Evolutionary conservation across 2,888 invertebrate genomes (phyloP).

Genomic region (Pammene fasciana): DNA sequence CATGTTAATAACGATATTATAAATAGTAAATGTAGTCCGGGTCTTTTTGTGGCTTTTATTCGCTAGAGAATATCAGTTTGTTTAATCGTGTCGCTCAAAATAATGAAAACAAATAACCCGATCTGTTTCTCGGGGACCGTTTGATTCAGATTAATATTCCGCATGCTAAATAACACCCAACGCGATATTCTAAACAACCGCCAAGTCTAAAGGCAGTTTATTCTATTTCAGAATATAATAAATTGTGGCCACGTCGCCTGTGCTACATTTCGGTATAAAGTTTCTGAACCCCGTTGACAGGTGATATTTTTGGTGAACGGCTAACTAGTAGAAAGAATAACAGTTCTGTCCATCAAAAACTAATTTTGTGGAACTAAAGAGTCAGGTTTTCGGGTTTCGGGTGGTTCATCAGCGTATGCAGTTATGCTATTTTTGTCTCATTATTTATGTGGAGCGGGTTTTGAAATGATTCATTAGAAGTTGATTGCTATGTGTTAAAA

Average conservation of each 20-base stretch:
- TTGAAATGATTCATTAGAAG: neutral
- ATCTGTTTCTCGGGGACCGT: constrained; percentile 51
- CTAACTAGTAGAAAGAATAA: constrained; percentile 69
- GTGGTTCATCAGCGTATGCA: constrained; percentile 48
- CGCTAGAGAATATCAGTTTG: constrained; percentile 12
- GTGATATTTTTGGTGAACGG: constrained; percentile 67
- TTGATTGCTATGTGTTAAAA: neutral
- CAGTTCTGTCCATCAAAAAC: constrained; percentile 71
- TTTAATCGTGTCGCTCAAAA: constrained; percentile 43
- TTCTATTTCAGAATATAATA: constrained; percentile 68
- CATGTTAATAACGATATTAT: too few species aligned
- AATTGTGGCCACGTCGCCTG: constrained; percentile 59
- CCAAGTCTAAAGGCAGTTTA: constrained; percentile 48
- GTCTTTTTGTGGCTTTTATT: neutral
- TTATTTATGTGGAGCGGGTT: constrained; percentile 20
- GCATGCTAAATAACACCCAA: constrained; percentile 65
- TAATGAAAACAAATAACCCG: constrained; percentile 52
- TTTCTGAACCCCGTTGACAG: constrained; percentile 68
- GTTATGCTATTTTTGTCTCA: constrained; percentile 33
- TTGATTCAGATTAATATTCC: constrained; percentile 72
- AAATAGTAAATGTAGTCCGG: neutral
- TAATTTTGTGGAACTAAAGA: constrained; percentile 61
- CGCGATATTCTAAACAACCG: constrained; percentile 63
- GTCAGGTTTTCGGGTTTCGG: constrained; percentile 49
- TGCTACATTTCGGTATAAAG: constrained; percentile 74